These are phyloP conservation scores for Tenualosa ilisha DNA, from an alignment of 2,797 vertebrate genomes.

Conservation along the genomic window DNA sequence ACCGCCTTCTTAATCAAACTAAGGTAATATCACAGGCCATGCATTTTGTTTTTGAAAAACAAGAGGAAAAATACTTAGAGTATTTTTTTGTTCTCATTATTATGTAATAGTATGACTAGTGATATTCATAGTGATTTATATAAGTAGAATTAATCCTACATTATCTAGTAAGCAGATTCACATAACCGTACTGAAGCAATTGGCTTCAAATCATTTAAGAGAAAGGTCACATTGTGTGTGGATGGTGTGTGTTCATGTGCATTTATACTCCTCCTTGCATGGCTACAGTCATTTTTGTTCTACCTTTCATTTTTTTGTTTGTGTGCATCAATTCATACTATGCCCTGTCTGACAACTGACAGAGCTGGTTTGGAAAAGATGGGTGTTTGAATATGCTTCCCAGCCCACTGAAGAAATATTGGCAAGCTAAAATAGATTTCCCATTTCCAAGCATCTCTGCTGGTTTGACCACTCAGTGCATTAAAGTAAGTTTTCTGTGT, in stretches of 20 bases:
- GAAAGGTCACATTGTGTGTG: neutral
- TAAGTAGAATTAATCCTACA: neutral
- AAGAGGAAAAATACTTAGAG: neutral
- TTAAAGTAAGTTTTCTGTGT: conserved; percentile 24
- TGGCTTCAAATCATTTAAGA: neutral
- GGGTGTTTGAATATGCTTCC: conserved; percentile 32
- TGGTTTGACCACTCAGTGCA: conserved; percentile 18
- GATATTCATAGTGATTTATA: neutral
- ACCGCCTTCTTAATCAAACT: conserved; percentile 23
- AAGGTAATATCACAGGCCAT: conserved; percentile 17
- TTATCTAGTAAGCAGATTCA: neutral
- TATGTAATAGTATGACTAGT: neutral
- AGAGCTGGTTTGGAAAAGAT: conserved; percentile 41
- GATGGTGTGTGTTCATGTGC: neutral
- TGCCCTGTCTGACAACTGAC: conserved; percentile 28
- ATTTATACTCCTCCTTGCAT: conserved; percentile 23
- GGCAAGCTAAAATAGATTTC: conserved; percentile 29
- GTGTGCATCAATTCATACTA: conserved; percentile 27
- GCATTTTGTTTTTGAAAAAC: neutral
- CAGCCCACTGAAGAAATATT: conserved; percentile 33
- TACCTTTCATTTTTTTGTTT: neutral
- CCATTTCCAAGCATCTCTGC: conserved; percentile 24
- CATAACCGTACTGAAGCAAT: neutral
- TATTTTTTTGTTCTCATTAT: neutral
- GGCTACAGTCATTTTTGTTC: neutral